Evolutionary conservation across 2,113 vertebrate genomes (phyloP), one percentile per base, ranked within the genome.

Genomic region (Patagioenas fasciata): DNA sequence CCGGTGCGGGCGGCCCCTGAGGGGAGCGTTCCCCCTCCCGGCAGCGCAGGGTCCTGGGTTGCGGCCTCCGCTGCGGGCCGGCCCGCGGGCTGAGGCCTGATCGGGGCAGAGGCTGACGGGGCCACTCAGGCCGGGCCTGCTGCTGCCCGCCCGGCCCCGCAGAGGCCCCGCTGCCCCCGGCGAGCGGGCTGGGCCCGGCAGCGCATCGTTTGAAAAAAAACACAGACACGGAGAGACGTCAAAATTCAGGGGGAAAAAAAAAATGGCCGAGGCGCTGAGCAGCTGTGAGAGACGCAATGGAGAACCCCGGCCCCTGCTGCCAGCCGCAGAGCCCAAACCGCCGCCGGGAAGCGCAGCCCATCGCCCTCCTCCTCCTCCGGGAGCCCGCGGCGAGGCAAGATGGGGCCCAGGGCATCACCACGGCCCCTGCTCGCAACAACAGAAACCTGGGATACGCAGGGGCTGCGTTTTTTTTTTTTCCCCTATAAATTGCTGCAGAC

Each of bases 311-410:
- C 61, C 44, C 42, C 36, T 57, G 9, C 80, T 28, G 54, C n/a
- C 15, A 42, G n/a, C 66, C 61, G 1, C 66, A 13, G 23, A 56
- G 2, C 3, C 24, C 26, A 1, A 65, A 5, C 36, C 4, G 9
- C 3, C 2, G 1, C 70, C 84, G 5, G 28, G 5, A 9, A 79
- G 28, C 66, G 3, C 16, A 29, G 10, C 56, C 83, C 42, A 1
- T 6, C 2, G 36, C 44, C 56, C 36, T 34, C 25, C 57, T 16
- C 0, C 13, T 19, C 18, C 2, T 2, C 40, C 67, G 15, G 61
- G 8, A 47, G 44, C 18, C 54, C 11, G 0, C 28, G 5, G 38
- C 25, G 13, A 34, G 40, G 65, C 51, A 66, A 74, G 67, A 84
- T 70, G 72, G 73, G 57, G 79, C 61, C 3, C 3, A 24, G 26